A percentile compares a stretch with the other conserved stretches of the same genome.
Evolutionary conservation across 2,888 invertebrate genomes (phyloP).

Genomic region (Himalopsyche tibetana): DNA sequence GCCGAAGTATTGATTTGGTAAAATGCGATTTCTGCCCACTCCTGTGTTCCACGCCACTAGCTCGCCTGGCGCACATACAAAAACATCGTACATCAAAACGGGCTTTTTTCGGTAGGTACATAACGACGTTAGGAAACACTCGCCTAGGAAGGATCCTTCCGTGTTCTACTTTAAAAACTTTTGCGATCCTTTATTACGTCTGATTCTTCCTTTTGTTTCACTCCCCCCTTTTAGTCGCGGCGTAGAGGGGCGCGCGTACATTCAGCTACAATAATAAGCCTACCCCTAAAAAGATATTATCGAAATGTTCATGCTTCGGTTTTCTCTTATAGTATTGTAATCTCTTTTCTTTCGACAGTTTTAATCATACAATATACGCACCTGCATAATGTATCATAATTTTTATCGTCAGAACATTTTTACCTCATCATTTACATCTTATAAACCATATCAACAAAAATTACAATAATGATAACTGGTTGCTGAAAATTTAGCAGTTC

Average conservation of each 20-base stretch:
- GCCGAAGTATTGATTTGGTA: conserved; percentile 66
- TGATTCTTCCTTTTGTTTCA: conserved; percentile 64
- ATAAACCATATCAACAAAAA: no score
- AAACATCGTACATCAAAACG: conserved; percentile 66
- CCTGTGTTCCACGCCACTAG: conserved; percentile 50
- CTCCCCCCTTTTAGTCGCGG: conserved; percentile 46
- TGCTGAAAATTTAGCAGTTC: no score
- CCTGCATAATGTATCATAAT: no score
- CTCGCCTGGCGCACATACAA: conserved; percentile 67
- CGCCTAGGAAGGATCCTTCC: conserved; percentile 53
- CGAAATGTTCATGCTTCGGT: no score
- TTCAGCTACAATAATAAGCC: not conserved
- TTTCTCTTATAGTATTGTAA: no score
- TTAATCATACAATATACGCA: no score
- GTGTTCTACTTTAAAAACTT: conserved; percentile 64
- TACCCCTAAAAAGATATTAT: no score
- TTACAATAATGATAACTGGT: no score
- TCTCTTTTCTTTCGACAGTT: no score
- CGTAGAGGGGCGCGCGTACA: not conserved
- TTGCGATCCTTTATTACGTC: conserved; percentile 64
- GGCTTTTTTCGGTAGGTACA: conserved; percentile 57
- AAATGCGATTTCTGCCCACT: conserved; percentile 66
- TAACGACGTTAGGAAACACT: conserved; percentile 59
- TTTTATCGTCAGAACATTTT: no score
- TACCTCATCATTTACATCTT: no score